Base-by-base conservation (phyloP, 2,113 vertebrate species). In the Taurulus bubalis region DNA sequence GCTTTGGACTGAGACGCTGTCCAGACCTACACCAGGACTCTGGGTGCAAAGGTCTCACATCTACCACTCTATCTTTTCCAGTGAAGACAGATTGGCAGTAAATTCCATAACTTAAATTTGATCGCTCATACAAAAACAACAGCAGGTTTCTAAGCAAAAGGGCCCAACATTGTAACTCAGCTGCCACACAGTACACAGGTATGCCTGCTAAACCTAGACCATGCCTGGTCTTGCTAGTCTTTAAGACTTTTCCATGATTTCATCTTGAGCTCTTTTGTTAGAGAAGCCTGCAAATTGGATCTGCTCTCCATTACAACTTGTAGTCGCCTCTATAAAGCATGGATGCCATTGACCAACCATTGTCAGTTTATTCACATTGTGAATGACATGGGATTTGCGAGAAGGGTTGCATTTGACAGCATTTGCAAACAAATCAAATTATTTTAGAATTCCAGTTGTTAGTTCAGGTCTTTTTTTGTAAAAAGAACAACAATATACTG, bases 1-100 rank as follows among this genome's bases (percentile, higher is more conserved):
- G 12, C 45, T 47, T 34, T 70, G 63, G 55, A 72, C 20, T 8
- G 30, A 77, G 28, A 80, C 15, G 20, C 34, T 71, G 15, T 56
- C 22, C 53, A 72, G 53, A 72, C 10, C 62, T 34, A 59, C 28
- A 32, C 28, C 53, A 47, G n/a, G 51, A 38, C 28, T n/a, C 32
- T 28, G 15, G 15, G 24, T 18, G 62, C 30, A 68, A 47, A 63
- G n/a, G 45, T 63, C 22, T 6, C 30, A 77, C 49, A 34, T 36
- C 20, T 11, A 8, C 14, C 16, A 6, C 34, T 72, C 20, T 45
- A 9, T 28, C 7, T 40, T 20, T 53, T 58, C 24, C 42, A 18
- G 22, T 65, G 7, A 62, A 34, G 69, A n/a, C 30, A 42, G 28
- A n/a, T 10, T 49, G 5, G 42, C 20, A 24, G 24, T 8, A 32